A percentile compares a stretch with the other conserved stretches of the same genome.
Evolutionary conservation across 2,888 invertebrate genomes (phyloP).

Genomic region (Opisthograptis luteolata): DNA sequence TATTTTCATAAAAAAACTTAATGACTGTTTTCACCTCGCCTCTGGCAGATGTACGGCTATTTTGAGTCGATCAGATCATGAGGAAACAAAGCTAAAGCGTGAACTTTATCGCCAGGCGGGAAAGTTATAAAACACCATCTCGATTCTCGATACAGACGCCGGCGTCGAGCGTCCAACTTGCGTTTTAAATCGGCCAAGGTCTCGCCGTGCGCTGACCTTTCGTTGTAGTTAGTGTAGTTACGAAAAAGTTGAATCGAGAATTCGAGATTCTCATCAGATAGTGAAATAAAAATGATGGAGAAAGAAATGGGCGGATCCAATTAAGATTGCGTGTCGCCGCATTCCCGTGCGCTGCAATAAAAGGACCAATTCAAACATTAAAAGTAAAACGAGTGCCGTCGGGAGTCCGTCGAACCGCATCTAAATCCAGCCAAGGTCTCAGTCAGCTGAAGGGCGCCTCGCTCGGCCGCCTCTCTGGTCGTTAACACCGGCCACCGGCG

Average conservation of each 20-base stretch:
- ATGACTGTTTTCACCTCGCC: constrained; percentile 58
- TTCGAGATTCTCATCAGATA: constrained; percentile 42
- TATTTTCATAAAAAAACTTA: constrained; percentile 60
- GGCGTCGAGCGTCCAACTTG: constrained; percentile 70
- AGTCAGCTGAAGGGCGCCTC: constrained; percentile 77
- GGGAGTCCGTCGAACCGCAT: constrained; percentile 77
- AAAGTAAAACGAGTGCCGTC: constrained; percentile 72
- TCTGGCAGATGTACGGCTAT: constrained; percentile 66
- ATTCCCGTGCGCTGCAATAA: constrained; percentile 65
- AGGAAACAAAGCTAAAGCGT: constrained; percentile 69
- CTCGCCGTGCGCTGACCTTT: constrained; percentile 69
- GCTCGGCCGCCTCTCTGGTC: constrained; percentile 74
- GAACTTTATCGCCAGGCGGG: constrained; percentile 73
- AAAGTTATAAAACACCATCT: constrained; percentile 73
- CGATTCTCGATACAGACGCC: too few species aligned
- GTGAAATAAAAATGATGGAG: constrained; percentile 41
- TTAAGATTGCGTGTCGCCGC: constrained; percentile 59
- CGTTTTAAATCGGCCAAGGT: constrained; percentile 82
- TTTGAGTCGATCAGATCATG: constrained; percentile 65
- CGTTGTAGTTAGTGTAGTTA: constrained; percentile 45
- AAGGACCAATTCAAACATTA: constrained; percentile 66
- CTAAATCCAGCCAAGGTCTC: constrained; percentile 83
- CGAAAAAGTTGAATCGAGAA: constrained; percentile 47
- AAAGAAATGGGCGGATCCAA: constrained; percentile 51
- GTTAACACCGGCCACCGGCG: constrained; percentile 61